phyloP scores from a whole-genome alignment of 2,113 vertebrate species.

The Nestor notabilis region DNA sequence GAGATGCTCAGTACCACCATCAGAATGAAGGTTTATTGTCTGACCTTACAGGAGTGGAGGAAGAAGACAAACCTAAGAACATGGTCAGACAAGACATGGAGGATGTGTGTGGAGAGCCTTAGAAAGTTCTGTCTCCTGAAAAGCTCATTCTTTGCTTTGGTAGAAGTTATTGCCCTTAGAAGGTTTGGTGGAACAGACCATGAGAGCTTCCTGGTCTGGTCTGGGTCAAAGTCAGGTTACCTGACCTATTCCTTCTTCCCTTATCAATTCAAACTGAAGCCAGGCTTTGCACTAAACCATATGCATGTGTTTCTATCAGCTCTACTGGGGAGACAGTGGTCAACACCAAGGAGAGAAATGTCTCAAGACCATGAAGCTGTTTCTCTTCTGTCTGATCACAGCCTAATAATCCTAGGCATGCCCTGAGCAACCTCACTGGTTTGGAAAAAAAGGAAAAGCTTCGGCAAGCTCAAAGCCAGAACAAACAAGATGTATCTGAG shows the following conservation, averaged over 20 bases:
- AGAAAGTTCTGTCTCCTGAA: background rate
- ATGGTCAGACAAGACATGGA: background rate
- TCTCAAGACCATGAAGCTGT: background rate
- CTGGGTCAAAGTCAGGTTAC: background rate
- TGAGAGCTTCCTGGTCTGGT: background rate
- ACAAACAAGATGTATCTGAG: background rate
- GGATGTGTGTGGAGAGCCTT: background rate
- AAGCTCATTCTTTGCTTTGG: background rate
- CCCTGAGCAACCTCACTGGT: background rate
- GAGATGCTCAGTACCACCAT: background rate
- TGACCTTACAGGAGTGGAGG: background rate
- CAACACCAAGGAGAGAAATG: background rate
- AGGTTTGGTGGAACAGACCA: background rate
- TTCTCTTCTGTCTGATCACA: background rate
- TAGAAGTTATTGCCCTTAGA: background rate
- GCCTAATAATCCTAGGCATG: background rate
- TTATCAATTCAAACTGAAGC: background rate
- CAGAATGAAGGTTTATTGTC: background rate
- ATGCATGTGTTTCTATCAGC: background rate
- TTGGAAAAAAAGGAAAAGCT: background rate
- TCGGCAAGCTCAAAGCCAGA: background rate
- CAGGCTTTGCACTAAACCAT: background rate
- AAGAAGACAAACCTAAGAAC: background rate
- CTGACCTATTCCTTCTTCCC: background rate
- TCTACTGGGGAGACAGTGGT: background rate